A percentile compares a stretch with the other conserved stretches of the same genome.
Conservation (phyloP, 2,888 invertebrate genomes). For the Fragum whitleyi region DNA sequence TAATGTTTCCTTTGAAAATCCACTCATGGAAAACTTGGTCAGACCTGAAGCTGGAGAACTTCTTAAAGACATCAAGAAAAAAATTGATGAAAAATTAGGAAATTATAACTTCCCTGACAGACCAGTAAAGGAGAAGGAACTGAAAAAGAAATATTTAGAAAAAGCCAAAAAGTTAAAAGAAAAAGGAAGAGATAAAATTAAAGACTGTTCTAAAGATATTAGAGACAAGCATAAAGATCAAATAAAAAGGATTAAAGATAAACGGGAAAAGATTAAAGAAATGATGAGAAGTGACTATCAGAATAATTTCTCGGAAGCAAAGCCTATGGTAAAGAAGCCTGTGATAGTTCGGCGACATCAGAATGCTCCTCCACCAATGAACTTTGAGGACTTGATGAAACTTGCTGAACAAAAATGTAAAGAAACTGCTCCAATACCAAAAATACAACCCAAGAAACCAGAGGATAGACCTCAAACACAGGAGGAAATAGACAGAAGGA, state of each 20-base stretch:
- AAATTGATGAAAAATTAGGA: constrained; percentile 61
- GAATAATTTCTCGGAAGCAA: constrained; percentile 39
- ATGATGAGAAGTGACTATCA: constrained; percentile 55
- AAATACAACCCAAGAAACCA: constrained; percentile 35
- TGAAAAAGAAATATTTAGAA: constrained; percentile 25
- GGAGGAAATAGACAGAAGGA: constrained; percentile 74
- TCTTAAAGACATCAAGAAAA: constrained; percentile 59
- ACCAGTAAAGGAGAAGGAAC: constrained; percentile 50
- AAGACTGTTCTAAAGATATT: constrained; percentile 10
- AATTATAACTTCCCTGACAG: constrained; percentile 61
- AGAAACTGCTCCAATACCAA: constrained; percentile 60
- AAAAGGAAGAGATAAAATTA: constrained; percentile 18
- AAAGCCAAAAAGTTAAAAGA: constrained; percentile 21
- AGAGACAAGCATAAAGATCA: constrained; percentile 31
- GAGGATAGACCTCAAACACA: constrained; percentile 74
- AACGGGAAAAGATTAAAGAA: constrained; percentile 48
- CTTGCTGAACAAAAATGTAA: constrained; percentile 72
- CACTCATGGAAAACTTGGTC: constrained; percentile 37
- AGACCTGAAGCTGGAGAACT: constrained; percentile 46
- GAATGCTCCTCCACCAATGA: constrained; percentile 69
- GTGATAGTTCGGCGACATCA: constrained; percentile 44
- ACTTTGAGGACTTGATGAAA: constrained; percentile 75
- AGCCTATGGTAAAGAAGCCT: constrained; percentile 44
- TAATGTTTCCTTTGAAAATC: constrained; percentile 29
- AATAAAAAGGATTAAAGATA: constrained; percentile 21